Conservation (phyloP, 30 jellyfish, hydroid and myxozoan genomes). For the Mastigias papua region DNA sequence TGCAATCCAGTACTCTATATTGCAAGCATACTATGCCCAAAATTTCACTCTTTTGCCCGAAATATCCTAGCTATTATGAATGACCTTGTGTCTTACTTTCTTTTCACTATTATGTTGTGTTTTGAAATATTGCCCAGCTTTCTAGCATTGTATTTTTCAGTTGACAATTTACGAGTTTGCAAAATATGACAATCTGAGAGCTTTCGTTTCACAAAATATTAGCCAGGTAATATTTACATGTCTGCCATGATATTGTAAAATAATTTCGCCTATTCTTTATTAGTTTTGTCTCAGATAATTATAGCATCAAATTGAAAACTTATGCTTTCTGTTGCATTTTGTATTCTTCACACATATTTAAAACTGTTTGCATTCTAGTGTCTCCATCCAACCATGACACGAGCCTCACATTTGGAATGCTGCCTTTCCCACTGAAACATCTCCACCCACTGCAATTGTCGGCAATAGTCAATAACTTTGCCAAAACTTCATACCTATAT, state of each 20-base stretch:
- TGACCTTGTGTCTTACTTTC: too few species aligned
- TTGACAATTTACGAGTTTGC: conserved; percentile 47
- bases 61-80: too few species aligned
- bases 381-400: neutral
- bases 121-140: too few species aligned
- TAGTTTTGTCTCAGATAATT: neutral
- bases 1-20: too few species aligned
- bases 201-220: conserved; percentile 60
- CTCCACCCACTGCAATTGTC: neutral
- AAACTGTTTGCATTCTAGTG: too few species aligned
- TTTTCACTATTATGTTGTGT: too few species aligned
- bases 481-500: neutral
- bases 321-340: too few species aligned
- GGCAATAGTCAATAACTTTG: neutral
- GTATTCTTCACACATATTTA: too few species aligned
- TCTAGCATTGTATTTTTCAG: conserved; percentile 23
- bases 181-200: conserved; percentile 36
- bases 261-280: neutral
- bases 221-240: conserved; percentile 42
- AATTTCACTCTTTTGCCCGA: too few species aligned
- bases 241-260: too few species aligned
- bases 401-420: neutral
- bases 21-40: too few species aligned
- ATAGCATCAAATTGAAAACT: neutral
- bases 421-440: neutral